Percentiles rank a stretch among this genome's conserved stretches.
Evolutionary conservation across 1,140 invertebrate genomes (phyloP).

Genomic region (Cyphomyrmex costatus): DNA sequence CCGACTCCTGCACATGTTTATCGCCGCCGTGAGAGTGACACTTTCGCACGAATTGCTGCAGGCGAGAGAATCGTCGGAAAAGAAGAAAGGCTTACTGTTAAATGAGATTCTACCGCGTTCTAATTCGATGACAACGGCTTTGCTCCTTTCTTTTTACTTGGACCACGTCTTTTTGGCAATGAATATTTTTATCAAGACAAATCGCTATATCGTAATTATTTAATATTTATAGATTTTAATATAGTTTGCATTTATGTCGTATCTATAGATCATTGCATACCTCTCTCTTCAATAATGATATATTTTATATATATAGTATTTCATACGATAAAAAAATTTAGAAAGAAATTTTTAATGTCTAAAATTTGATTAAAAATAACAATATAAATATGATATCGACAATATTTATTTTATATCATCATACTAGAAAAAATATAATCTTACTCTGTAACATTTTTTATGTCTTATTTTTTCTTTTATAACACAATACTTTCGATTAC

Average conservation of each 20-base stretch:
- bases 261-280: not conserved
- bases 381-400: not conserved
- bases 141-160: not conserved
- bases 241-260: not conserved
- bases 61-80: slow-evolving; percentile 46
- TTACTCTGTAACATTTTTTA: not conserved
- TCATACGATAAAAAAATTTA: not conserved
- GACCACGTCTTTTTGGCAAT: not conserved
- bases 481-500: no score
- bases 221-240: not conserved
- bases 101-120: not conserved
- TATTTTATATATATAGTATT: not conserved
- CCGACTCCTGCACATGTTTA: slow-evolving; percentile 73
- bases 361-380: not conserved
- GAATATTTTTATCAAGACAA: not conserved
- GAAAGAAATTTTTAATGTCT: not conserved
- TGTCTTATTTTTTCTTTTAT: not conserved
- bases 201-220: slow-evolving; percentile 23
- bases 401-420: not conserved
- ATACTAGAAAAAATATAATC: not conserved
- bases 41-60: slow-evolving; percentile 72
- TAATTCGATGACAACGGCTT: not conserved
- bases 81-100: not conserved
- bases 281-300: not conserved
- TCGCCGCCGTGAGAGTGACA: slow-evolving; percentile 75